Base-by-base conservation (phyloP, 2,797 vertebrate genomes). In the Malurus leucopterus region DNA sequence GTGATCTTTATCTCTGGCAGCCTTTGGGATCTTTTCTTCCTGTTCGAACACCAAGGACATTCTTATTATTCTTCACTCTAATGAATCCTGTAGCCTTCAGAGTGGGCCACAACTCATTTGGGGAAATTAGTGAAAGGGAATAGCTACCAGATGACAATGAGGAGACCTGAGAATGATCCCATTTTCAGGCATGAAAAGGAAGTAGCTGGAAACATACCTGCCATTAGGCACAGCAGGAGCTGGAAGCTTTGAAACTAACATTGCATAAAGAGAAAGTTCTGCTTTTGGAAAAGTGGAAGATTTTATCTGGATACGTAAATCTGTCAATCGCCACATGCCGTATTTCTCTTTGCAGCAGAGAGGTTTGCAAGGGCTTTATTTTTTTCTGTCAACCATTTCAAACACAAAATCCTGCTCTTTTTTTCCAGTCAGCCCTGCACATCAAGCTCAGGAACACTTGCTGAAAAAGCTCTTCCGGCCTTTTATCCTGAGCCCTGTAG, bases 1-100 rank as follows among this genome's bases (percentile, higher is more conserved):
- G 92, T 94, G 91, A 94, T 94, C 91, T 95, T 95, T 95, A 94
- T 95, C 92, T 94, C 90, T 32, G 85, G 68, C 84, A 84, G 94
- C 92, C 89, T 93, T 93, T 92, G 77, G 94, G 93, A 92, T 93
- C 93, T 89, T 89, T 92, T 88, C 87, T 93, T 90, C 77, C 85
- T 91, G 76, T 86, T 92, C 19, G 9, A 93, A 90, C 84, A 91
- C 89, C 91, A 93, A 93, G 84, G 86, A 92, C 88, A 72, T 77
- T 59, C 86, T 94, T 76, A 84, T 88, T 92, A 91, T 88, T 87
- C 92, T 62, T 88, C 88, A 67, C 74, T 76, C 91, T 95, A 94
- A 95, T 82, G 88, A 95, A 95, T 84, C 86, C 94, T 54, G 64
- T 57, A 93, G 89, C 84, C 92, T 72, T 89, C 88, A 1, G 91